Percentiles rank a stretch among this genome's conserved stretches.
Conservation (phyloP, 2,113 vertebrate genomes). For the Peromyscus maniculatus region DNA sequence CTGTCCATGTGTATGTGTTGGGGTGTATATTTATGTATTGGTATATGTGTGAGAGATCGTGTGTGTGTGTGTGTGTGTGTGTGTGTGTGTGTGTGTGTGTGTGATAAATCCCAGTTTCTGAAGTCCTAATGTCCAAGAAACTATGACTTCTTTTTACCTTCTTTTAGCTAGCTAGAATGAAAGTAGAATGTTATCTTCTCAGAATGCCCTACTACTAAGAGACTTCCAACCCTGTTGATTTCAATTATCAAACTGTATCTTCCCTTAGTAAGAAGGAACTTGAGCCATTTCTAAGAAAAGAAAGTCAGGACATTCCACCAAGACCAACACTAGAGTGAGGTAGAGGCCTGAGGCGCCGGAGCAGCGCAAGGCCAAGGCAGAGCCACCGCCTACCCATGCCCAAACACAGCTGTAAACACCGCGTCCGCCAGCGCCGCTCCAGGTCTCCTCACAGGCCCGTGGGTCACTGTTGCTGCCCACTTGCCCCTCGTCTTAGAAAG, state of each 20-base stretch:
- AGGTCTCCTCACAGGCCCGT: background rate
- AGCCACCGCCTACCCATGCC: background rate
- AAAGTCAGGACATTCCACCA: background rate
- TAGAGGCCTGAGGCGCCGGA: background rate
- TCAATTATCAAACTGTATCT: background rate
- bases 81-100: background rate
- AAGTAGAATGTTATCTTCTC: background rate
- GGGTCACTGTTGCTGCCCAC: background rate
- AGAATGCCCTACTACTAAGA: background rate
- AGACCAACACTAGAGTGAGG: background rate
- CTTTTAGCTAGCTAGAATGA: background rate
- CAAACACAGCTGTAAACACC: background rate
- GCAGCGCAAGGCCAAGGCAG: background rate
- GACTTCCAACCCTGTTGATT: background rate
- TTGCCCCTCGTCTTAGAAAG: background rate
- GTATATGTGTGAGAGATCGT: background rate
- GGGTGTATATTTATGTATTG: background rate
- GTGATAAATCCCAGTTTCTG: background rate
- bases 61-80: background rate
- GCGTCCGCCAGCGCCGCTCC: accelerated
- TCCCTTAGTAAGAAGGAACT: background rate
- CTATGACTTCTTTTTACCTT: background rate
- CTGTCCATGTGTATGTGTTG: background rate
- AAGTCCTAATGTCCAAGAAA: background rate
- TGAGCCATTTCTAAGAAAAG: background rate